Evolutionary conservation across 92 coral and sea anemone genomes (phyloP).

Genomic region (Phymanthus crucifer): DNA sequence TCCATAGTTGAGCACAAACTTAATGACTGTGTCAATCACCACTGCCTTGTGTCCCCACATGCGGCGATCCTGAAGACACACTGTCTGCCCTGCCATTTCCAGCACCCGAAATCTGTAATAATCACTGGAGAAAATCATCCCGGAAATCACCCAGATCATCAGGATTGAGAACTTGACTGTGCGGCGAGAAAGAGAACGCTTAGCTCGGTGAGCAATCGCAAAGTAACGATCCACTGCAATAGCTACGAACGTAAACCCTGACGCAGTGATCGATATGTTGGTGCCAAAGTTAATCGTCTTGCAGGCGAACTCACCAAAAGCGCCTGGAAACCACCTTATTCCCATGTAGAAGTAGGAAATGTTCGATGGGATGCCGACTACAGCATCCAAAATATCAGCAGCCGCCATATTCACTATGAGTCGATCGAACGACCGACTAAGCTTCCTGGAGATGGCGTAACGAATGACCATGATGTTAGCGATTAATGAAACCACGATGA

Average conservation of each 20-base stretch:
- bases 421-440: slow-evolving; percentile 26
- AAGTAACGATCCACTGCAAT: slow-evolving; percentile 47
- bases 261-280: slow-evolving; percentile 26
- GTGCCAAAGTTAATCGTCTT: slow-evolving; percentile 26
- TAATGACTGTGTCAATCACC: slow-evolving; percentile 47
- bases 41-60: slow-evolving; percentile 24
- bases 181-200: slow-evolving; percentile 42
- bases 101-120: slow-evolving; percentile 38
- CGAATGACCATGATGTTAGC: slow-evolving; percentile 32
- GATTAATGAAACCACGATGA: slow-evolving; percentile 9
- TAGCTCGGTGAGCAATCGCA: slow-evolving; percentile 47
- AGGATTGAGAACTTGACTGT: slow-evolving; percentile 14
- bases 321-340: slow-evolving; percentile 33
- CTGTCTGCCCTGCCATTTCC: slow-evolving; percentile 2
- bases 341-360: slow-evolving; percentile 26
- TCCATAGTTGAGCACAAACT: slow-evolving; percentile 55
- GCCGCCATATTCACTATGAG: slow-evolving; percentile 37
- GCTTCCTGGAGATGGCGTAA: slow-evolving; percentile 11
- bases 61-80: slow-evolving; percentile 35
- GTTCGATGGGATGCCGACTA: slow-evolving; percentile 26
- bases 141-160: slow-evolving; percentile 44
- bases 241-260: slow-evolving; percentile 29
- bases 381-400: slow-evolving; percentile 27
- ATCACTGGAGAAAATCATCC: slow-evolving; percentile 28
- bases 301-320: slow-evolving; percentile 18